phyloP scores from a whole-genome alignment of 2,797 vertebrate genomes.

The Pterois miles region DNA sequence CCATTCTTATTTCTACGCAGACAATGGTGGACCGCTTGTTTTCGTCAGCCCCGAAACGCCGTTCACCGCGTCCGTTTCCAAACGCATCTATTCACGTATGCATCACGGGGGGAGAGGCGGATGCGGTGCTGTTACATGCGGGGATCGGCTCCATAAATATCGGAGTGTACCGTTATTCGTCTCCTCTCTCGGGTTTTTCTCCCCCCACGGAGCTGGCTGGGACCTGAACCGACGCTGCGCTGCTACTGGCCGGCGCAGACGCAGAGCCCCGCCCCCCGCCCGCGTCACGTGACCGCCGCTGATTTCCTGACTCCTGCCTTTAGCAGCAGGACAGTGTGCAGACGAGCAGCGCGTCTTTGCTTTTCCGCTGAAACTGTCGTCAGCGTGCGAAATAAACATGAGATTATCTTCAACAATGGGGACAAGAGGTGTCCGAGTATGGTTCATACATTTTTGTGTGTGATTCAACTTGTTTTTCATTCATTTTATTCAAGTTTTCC shows the following conservation, averaged over 20 bases:
- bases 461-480: no score
- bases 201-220: conserved; percentile 67
- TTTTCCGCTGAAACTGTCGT: no score
- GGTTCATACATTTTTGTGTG: no score
- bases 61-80: conserved; percentile 35
- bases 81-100: conserved; percentile 24
- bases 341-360: not conserved
- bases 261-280: conserved; percentile 77
- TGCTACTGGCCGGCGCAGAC: conserved; percentile 79
- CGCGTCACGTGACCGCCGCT: conserved; percentile 74
- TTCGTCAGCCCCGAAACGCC: conserved; percentile 63
- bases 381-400: not conserved
- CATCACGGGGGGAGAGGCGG: conserved; percentile 51
- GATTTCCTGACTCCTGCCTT: conserved; percentile 65
- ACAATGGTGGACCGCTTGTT: conserved; percentile 70
- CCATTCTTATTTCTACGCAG: conserved; percentile 87
- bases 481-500: no score
- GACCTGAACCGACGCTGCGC: conserved; percentile 70
- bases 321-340: not conserved
- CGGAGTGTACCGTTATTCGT: conserved; percentile 84
- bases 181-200: conserved; percentile 62
- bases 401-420: not conserved
- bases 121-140: conserved; percentile 62
- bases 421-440: not conserved
- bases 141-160: conserved; percentile 77